Percentiles rank a stretch among this genome's conserved stretches.
phyloP scores from a whole-genome alignment of 2,113 vertebrate species.

The Grammomys surdaster region DNA sequence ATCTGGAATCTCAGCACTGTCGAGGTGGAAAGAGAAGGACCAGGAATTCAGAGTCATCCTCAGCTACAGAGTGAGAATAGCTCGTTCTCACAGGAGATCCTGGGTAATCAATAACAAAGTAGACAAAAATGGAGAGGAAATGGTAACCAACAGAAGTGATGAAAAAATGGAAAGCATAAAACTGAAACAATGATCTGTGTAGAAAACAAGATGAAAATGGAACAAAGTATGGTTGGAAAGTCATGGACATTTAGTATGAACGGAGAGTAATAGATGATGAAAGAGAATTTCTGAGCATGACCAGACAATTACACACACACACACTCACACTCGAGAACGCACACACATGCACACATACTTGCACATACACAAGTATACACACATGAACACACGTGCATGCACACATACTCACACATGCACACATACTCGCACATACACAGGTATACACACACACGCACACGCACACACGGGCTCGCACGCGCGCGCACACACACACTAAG shows the following conservation, averaged over 20 bases:
- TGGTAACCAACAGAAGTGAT: not conserved
- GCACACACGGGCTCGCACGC: too few species aligned
- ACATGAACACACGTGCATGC: too few species aligned
- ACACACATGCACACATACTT: rapidly evolving
- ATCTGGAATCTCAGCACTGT: not conserved
- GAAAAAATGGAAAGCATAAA: not conserved
- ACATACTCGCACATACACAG: too few species aligned
- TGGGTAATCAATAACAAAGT: not conserved
- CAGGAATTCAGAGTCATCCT: not conserved
- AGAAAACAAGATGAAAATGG: constrained; percentile 25
- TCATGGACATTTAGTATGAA: constrained; percentile 16
- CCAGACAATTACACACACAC: not conserved
- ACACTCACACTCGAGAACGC: too few species aligned
- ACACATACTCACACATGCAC: too few species aligned
- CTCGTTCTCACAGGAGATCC: not conserved
- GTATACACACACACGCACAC: too few species aligned
- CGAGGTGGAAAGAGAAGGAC: not conserved
- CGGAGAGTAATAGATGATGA: not conserved
- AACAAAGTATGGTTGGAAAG: not conserved
- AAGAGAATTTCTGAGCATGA: not conserved
- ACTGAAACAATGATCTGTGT: not conserved
- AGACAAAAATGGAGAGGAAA: not conserved
- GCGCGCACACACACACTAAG: too few species aligned
- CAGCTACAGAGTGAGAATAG: not conserved
- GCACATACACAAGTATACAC: too few species aligned